These are phyloP conservation scores for human (Homo sapiens) DNA, from an alignment of 2,113 vertebrate species.

Conservation along the genomic window GRCh38 chrX:7428501-7429000, in stretches of 20 bases:
- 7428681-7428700: neutral
- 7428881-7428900: neutral
- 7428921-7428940: neutral
- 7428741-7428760: too few relatives aligned
- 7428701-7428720: too few relatives aligned
- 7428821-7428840: neutral
- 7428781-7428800: neutral
- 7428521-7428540: too few relatives aligned
- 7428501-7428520: fast-evolving
- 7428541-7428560: neutral
- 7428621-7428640: neutral
- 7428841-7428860: neutral
- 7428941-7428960: too few relatives aligned
- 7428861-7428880: neutral
- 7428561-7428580: too few relatives aligned
- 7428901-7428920: neutral
- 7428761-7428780: neutral
- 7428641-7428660: neutral
- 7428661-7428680: neutral
- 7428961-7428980: neutral
- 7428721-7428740: too few relatives aligned
- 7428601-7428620: too few relatives aligned
- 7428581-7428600: too few relatives aligned
- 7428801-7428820: neutral
- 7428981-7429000: neutral